These are phyloP conservation scores for Sula dactylatra DNA, from an alignment of 2,113 vertebrate species.

Conservation along the genomic window DNA sequence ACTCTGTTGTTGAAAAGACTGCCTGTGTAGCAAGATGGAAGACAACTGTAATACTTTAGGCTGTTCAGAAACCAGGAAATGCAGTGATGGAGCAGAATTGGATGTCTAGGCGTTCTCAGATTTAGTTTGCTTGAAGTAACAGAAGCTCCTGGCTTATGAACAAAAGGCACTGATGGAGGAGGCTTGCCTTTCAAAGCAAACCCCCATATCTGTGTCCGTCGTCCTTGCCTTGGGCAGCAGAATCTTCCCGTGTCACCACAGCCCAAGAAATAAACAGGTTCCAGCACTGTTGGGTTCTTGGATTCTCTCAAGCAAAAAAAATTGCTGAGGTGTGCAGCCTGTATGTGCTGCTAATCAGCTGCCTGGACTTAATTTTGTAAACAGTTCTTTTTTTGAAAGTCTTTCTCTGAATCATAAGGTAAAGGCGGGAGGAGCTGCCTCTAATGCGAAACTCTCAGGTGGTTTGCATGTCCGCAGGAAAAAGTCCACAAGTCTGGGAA, in stretches of 20 bases:
- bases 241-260: rapidly evolving
- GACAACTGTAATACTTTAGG: not conserved
- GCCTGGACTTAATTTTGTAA: not conserved
- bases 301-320: not conserved
- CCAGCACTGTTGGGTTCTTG: not conserved
- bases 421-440: not conserved
- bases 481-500: not conserved
- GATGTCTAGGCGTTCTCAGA: not conserved
- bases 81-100: not conserved
- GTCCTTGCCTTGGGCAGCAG: not conserved
- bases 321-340: not conserved
- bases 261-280: not conserved
- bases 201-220: not conserved
- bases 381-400: not conserved
- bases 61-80: not conserved
- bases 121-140: not conserved
- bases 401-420: not conserved
- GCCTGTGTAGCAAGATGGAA: not conserved
- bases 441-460: rapidly evolving
- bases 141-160: not conserved
- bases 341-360: not conserved
- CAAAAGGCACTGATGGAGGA: not conserved
- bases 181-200: not conserved
- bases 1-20: not conserved
- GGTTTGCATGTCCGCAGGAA: not conserved